Evolutionary conservation across 2,888 invertebrate genomes (phyloP), one percentile per base, ranked within the genome.

Genomic region (Alcis repandata): DNA sequence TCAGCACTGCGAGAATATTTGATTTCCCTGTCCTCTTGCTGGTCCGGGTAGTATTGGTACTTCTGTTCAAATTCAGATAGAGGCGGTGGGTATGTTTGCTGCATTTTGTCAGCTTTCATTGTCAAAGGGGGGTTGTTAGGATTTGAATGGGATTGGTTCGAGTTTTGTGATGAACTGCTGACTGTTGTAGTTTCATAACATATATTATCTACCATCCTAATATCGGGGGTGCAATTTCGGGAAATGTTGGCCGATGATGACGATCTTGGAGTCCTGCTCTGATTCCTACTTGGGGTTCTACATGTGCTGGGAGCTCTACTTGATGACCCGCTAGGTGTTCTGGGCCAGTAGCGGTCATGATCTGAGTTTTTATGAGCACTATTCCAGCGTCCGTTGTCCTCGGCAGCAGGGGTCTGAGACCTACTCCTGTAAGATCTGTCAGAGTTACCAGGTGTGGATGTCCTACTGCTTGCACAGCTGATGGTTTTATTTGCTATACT

Each of bases 1-100:
- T 92, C 92, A 45, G 90, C 86, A 75, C 88, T 92, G 45, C 90
- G 83, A 19, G 93, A 93, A 79, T 85, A 93, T 74, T 93, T 93
- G 2, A 92, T 80, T 72, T 93, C 92, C 59, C 85, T 82, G 20
- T 93, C 92, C 52, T 92, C 92, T 48, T 77, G 84, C 62, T 82
- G 84, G n/a, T 92, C 92, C 40, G 81, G 79, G 70, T 88, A 90
- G 67, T 86, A 91, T 19, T 84, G 77, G 76, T 83, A 90, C 59
- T 85, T 89, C 58, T 79, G 86, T 67, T 90, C 90, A 80, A 79
- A 89, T 48, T 91, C 90, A 56, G 80, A 70, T 38, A 82, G 75
- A 40, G 82, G 73, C 63, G 77, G 80, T 41, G 78, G 74, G 74
- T 80, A 90, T n/a, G 85, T 79, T 67, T 85, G 87, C 63, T 85